Evolutionary conservation across 1,140 invertebrate genomes (phyloP).

Genomic region (Ganaspis sp.): DNA sequence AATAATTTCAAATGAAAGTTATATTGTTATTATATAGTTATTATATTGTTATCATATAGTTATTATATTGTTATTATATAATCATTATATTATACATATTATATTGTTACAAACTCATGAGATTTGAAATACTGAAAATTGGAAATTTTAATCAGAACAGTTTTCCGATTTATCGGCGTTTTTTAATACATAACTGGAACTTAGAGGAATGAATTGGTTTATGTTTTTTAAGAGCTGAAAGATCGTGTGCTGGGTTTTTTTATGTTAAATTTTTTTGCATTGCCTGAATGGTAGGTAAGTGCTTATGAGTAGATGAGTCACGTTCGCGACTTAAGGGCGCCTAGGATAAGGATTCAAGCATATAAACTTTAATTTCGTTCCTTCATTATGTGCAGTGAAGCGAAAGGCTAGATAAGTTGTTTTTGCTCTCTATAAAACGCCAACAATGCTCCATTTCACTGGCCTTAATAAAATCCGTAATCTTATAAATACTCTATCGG

Average conservation of each 20-base stretch:
- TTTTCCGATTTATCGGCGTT: too few relatives aligned
- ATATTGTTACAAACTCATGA: too few relatives aligned
- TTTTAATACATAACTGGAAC: too few relatives aligned
- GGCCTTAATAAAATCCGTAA: constrained; percentile 5
- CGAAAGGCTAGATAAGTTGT: constrained; percentile 18
- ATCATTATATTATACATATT: too few relatives aligned
- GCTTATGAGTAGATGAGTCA: constrained; percentile 10
- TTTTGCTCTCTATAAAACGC: constrained; percentile 6
- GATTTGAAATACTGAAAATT: too few relatives aligned
- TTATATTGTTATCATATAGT: too few relatives aligned
- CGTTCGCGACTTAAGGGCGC: constrained; percentile 21
- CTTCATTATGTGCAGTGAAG: background rate
- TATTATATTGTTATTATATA: too few relatives aligned
- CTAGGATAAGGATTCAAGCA: constrained; percentile 6
- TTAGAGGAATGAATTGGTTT: background rate
- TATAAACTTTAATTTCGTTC: background rate
- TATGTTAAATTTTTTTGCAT: background rate
- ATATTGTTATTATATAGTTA: too few relatives aligned
- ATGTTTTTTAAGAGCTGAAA: background rate
- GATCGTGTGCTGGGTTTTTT: background rate
- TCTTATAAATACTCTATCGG: background rate
- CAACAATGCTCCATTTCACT: constrained; percentile 17
- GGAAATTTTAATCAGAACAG: too few relatives aligned
- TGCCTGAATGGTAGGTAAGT: background rate
- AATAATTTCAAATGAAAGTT: too few relatives aligned